Evolutionary conservation across 2,113 vertebrate species (phyloP).

Genomic region (Oostethus manadensis): DNA sequence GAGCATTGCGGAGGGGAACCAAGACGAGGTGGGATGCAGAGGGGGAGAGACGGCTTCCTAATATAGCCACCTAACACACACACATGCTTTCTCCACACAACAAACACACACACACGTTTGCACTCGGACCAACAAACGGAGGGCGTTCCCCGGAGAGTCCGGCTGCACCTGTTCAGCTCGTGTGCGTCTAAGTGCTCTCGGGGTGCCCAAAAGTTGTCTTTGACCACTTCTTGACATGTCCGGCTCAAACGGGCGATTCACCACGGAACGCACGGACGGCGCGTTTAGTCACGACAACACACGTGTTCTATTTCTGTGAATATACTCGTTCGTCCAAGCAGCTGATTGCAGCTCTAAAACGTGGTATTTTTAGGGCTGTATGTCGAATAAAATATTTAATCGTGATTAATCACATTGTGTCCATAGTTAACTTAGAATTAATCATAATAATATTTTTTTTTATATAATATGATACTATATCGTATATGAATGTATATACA

Average conservation of each 20-base stretch:
- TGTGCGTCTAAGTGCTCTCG: slow-evolving; percentile 32
- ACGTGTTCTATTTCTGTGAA: too few relatives aligned
- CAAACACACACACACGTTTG: slow-evolving; percentile 8
- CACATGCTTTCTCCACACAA: background rate
- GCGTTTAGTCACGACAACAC: too few relatives aligned
- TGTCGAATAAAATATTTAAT: too few relatives aligned
- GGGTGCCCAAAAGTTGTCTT: slow-evolving; percentile 21
- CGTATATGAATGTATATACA: too few relatives aligned
- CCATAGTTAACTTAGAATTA: too few relatives aligned
- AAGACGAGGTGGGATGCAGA: slow-evolving; percentile 31
- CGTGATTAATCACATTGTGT: too few relatives aligned
- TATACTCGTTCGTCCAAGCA: too few relatives aligned
- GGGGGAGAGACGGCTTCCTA: slow-evolving; percentile 46
- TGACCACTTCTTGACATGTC: slow-evolving; percentile 6
- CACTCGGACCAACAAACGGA: slow-evolving; percentile 8
- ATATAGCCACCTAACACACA: slow-evolving; percentile 43
- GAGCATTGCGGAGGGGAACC: slow-evolving; percentile 14
- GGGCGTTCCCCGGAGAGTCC: slow-evolving; percentile 51
- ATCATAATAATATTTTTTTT: too few relatives aligned
- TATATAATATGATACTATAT: too few relatives aligned
- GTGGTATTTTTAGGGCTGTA: too few relatives aligned
- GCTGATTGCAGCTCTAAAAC: too few relatives aligned
- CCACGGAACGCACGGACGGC: background rate
- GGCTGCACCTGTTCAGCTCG: slow-evolving; percentile 61
- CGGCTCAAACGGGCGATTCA: slow-evolving; percentile 7